Percentiles rank a stretch among this genome's conserved stretches.
Conservation (phyloP, 2,797 vertebrate species). For the Loriculus beryllinus region DNA sequence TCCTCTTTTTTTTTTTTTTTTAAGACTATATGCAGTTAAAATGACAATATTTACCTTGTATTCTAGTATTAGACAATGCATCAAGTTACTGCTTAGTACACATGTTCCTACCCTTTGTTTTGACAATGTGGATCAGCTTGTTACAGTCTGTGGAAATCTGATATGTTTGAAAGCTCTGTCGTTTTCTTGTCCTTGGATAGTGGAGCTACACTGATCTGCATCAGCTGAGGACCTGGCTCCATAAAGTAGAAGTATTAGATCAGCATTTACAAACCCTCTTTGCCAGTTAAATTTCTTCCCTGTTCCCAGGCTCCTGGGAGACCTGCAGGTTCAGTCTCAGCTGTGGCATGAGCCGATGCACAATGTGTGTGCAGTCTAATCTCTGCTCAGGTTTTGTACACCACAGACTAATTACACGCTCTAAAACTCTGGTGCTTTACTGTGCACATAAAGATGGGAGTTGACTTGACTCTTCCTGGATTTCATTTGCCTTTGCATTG, state of each 20-base stretch:
- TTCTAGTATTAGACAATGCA: not conserved
- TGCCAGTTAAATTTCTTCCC: not conserved
- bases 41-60: not conserved
- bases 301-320: not conserved
- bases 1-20: not conserved
- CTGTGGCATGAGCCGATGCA: not conserved
- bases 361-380: accelerated
- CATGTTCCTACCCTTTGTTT: not conserved
- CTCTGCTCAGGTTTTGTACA: not conserved
- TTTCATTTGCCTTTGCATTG: not conserved
- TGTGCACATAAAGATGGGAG: not conserved
- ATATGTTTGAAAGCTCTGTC: not conserved
- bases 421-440: not conserved
- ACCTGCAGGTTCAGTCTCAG: not conserved
- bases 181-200: not conserved
- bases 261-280: not conserved
- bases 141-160: not conserved
- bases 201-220: not conserved
- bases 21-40: not conserved
- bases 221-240: not conserved
- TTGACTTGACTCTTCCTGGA: not conserved
- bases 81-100: not conserved
- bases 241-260: not conserved
- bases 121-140: not conserved
- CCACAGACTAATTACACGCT: not conserved